Base-by-base conservation (phyloP, 2,113 vertebrate genomes). In the Meriones unguiculatus region DNA sequence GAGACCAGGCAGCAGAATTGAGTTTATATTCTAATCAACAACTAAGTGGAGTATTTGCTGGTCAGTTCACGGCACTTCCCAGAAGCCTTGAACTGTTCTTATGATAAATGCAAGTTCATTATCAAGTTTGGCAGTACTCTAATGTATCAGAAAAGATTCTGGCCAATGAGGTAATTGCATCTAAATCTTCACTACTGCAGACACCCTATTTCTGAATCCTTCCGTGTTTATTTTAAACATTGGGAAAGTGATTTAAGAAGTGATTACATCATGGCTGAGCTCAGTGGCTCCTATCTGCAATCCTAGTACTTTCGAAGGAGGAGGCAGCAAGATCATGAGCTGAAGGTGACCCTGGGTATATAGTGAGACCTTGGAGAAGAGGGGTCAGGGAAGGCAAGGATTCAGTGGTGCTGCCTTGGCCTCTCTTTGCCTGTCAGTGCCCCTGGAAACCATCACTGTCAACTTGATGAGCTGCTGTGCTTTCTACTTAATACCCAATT, bases 81-180 rank as follows among this genome's bases (percentile, higher is more conserved):
- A 73, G 18, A 78, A 24, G 28, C 82, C 54, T 69, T 25, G 65
- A 20, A 25, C 18, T 87, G 75, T n/a, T 94, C 54, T 89, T 89
- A 70, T 32, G 18, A 52, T 80, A 88, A 94, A 73, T 89, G 9
- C 2, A 95, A 94, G 78, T 95, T 97, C 59, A 81, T 92, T 87
- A 80, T 96, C 94, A 93, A 94, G 69, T 95, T 46, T 92, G 13
- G 35, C 46, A 38, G 59, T 95, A 72, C 3, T 62, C 7, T 75
- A 89, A 72, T 87, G 70, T 95, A 18, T 95, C 89, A 91, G 76
- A 86, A 97, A 96, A 80, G 22, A 81, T 92, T 32, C n/a, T 80
- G 13, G n/a, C 57, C 13, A 94, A 84, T 75, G 69, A 93, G 8
- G 46, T 91, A 91, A 84, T 96, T 92, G 52, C 76, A 85, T 85